phyloP scores from a whole-genome alignment of 2,888 invertebrate species.

The Athrips mouffetella region DNA sequence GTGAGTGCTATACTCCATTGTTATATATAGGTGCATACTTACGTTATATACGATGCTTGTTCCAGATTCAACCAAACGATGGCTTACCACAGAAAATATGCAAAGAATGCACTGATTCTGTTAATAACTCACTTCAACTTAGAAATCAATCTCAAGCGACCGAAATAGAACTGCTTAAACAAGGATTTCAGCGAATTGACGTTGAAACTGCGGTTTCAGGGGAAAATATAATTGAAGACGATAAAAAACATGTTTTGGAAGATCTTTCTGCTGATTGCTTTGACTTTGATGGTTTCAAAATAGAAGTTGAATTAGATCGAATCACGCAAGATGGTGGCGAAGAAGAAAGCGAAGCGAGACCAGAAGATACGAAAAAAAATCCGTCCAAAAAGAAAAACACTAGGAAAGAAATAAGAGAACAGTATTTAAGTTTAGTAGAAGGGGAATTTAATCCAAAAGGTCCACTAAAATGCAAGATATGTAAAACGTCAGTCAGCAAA shows the following conservation, averaged over 20 bases:
- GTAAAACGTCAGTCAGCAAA: conserved; percentile 32
- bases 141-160: conserved; percentile 18
- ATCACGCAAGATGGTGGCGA: conserved; percentile 15
- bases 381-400: background rate
- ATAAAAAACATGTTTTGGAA: conserved; percentile 1
- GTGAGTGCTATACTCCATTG: conserved; percentile 13
- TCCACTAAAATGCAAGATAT: conserved; percentile 35
- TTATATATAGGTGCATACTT: too few relatives aligned
- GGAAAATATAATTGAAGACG: background rate
- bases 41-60: too few relatives aligned
- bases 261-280: conserved; percentile 10
- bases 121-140: conserved; percentile 19
- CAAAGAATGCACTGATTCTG: conserved; percentile 17
- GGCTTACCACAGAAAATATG: conserved; percentile 27
- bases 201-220: background rate
- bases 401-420: conserved; percentile 25
- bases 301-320: conserved; percentile 18
- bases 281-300: conserved; percentile 18
- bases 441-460: conserved; percentile 29
- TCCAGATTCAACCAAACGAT: conserved; percentile 24
- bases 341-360: background rate
- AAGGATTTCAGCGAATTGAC: conserved; percentile 1
- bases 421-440: conserved; percentile 34
- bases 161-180: conserved; percentile 20
- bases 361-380: background rate